These are phyloP conservation scores for Gnathonemus longibarbis DNA, from an alignment of 2,113 vertebrate species.

Conservation along the genomic window DNA sequence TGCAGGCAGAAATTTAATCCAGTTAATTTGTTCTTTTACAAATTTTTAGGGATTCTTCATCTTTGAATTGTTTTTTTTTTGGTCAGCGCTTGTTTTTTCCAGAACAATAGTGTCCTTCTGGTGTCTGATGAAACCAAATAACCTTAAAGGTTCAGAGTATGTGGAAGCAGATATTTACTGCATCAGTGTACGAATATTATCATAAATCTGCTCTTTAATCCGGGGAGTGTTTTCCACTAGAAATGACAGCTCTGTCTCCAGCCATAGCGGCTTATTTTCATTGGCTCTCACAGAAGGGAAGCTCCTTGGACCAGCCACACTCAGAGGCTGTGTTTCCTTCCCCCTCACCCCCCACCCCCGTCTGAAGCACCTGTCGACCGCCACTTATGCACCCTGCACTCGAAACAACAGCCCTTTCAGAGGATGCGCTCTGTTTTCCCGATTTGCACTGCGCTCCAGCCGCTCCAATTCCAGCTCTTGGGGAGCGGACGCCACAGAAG, in stretches of 20 bases:
- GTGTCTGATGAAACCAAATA: not conserved
- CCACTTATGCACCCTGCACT: not conserved
- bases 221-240: not conserved
- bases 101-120: not conserved
- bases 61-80: not conserved
- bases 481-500: not conserved
- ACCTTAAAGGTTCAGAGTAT: not conserved
- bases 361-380: not conserved
- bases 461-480: not conserved
- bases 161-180: not conserved
- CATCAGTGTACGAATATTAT: not conserved
- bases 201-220: not conserved
- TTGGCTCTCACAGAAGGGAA: not conserved
- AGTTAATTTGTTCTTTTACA: not conserved
- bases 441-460: not conserved
- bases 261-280: not conserved
- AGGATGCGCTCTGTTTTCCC: constrained; percentile 36
- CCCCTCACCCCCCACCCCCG: not conserved
- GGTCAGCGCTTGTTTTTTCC: not conserved
- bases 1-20: not conserved
- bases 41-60: not conserved
- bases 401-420: not conserved
- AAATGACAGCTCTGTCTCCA: not conserved
- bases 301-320: not conserved
- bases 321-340: not conserved